Evolutionary conservation across 2,888 invertebrate species (phyloP), one percentile per base, ranked within the genome.

Genomic region (Dolichomitus sp.): DNA sequence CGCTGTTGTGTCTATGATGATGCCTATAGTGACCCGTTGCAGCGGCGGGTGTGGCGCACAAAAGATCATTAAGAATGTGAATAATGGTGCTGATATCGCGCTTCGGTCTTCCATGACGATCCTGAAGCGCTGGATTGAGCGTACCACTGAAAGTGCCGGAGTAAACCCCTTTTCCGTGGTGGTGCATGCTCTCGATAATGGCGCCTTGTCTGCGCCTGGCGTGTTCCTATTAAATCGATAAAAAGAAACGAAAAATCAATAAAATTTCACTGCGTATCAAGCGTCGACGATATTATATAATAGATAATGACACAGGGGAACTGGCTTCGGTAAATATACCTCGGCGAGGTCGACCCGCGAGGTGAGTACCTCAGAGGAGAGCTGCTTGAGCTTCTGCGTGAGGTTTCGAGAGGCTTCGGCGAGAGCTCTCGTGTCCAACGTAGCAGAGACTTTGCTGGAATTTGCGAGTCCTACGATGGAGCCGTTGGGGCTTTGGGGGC

Each of bases 111-210:
- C 99, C 99, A 91, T 97, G 97, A 89, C 96, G 96, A 94, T 99
- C 99, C 94, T 99, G 99, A 66, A 98, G 95, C 59, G 98, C 98
- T 72, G 98, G 99, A 94, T 98, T 99, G 73, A 99, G 94, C 19
- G 98, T 99, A 73, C 99, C 99, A 91, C 98, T 98, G 94, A 99
- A 99, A 83, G 99, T 99, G 85, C 99, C 99, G 14, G 98, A 99
- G 94, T 98, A 99, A 85, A 99, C 98, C 89, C 98, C 99, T 94
- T 98, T 98, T 86, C 98, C 98, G 90, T 98, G 98, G 93, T 98
- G 98, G 93, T 97, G 97, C 98, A 98, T 97, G 89, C 97, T 97
- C 92, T 98, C 97, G 92, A 98, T 98, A 91, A 98, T 97, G 89
- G 98, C 98, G 45, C 98, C 97, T 66, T 96, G 95, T 54, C 94